Evolutionary conservation across 2,113 vertebrate genomes (phyloP).

Genomic region (Coptodon bakossiorum): DNA sequence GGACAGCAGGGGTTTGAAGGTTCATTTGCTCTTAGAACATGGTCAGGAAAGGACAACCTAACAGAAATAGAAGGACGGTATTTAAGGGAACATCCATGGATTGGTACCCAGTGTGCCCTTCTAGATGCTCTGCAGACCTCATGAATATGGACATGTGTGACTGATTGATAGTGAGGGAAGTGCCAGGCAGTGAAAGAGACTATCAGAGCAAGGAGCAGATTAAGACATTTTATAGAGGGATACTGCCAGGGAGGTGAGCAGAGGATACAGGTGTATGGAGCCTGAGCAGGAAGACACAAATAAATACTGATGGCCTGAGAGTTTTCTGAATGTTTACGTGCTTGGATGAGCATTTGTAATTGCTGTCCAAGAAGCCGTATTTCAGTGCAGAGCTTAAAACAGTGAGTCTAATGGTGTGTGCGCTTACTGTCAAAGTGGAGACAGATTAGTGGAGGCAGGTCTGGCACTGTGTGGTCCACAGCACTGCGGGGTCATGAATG

Average conservation of each 20-base stretch:
- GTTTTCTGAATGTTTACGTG: conserved; percentile 7
- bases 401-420: not conserved
- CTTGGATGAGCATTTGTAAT: conserved; percentile 17
- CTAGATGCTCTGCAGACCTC: conserved; percentile 3
- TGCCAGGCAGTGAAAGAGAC: not conserved
- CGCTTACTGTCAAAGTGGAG: conserved; percentile 17
- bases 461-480: conserved; percentile 39
- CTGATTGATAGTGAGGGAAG: conserved; percentile 1
- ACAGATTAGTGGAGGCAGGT: conserved; percentile 49
- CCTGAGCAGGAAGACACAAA: not conserved
- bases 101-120: not conserved
- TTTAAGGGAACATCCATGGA: not conserved
- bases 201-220: not conserved
- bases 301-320: not conserved
- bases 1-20: not conserved
- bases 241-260: not conserved
- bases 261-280: not conserved
- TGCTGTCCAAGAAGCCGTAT: conserved; percentile 1
- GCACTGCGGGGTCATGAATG: conserved; percentile 60
- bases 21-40: not conserved
- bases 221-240: conserved; percentile 11
- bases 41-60: not conserved
- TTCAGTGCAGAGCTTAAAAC: conserved; percentile 26
- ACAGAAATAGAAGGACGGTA: not conserved
- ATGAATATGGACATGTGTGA: conserved; percentile 4